phyloP scores from a whole-genome alignment of 2,888 invertebrate species.

The Athalia rosae region DNA sequence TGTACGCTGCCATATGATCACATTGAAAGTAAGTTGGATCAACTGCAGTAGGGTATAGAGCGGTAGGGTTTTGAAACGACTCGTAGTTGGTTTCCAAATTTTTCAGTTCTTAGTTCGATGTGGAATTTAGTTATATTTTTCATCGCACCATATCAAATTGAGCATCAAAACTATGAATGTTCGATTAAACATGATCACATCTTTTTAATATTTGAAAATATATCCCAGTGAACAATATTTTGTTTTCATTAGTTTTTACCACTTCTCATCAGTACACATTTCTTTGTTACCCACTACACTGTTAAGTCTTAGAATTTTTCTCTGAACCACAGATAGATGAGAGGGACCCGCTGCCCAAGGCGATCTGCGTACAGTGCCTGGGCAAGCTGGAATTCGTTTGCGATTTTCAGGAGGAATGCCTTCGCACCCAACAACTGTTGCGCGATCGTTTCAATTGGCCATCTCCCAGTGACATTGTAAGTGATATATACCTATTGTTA shows the following conservation, averaged over 20 bases:
- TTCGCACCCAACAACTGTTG: constrained; percentile 71
- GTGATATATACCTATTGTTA: constrained; percentile 53
- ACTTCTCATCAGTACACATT: constrained; percentile 3
- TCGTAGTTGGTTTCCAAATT: background rate
- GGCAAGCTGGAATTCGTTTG: constrained; percentile 73
- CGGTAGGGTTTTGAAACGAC: constrained; percentile 55
- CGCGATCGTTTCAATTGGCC: constrained; percentile 70
- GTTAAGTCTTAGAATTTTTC: constrained; percentile 41
- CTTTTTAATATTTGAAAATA: background rate
- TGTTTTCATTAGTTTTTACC: constrained; percentile 29
- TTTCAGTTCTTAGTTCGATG: background rate
- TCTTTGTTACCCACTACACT: constrained; percentile 10
- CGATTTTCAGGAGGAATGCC: constrained; percentile 73
- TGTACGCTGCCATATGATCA: constrained; percentile 20
- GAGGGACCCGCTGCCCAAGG: constrained; percentile 71
- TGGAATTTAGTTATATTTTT: background rate
- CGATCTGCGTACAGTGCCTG: constrained; percentile 72
- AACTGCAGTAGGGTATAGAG: constrained; percentile 53
- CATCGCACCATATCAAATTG: background rate
- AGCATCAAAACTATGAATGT: background rate
- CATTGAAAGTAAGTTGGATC: constrained; percentile 3
- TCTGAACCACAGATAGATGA: constrained; percentile 70
- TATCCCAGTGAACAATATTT: constrained; percentile 11
- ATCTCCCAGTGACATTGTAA: constrained; percentile 69
- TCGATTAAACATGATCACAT: background rate